Base-by-base conservation (phyloP, 2,888 invertebrate genomes). In the Athalia cordata region DNA sequence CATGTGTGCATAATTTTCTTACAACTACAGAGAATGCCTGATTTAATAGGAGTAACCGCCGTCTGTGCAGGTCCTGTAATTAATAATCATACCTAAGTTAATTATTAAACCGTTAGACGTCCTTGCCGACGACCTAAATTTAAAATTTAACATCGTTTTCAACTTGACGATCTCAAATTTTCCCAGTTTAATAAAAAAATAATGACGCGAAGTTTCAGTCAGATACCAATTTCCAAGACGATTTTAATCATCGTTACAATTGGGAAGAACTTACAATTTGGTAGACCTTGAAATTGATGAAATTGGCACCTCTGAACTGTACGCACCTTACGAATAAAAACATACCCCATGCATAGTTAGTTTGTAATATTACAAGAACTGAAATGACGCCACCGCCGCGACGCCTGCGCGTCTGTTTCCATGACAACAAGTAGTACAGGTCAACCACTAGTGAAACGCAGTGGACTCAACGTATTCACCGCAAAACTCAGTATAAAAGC, bases 361-460 rank as follows among this genome's bases (percentile, higher is more conserved):
- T 29, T 4, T 62, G 8, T 61, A 61, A 7, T n/a, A 11, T 15
- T 61, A 7, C 15, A 7, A 62, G 13, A 62, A 13, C 8, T n/a
- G 8, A 15, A 62, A 29, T 5, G 1, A 5, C 11, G 29, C 62
- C 8, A 55, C 55, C 3, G 4, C 8, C n/a, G 55, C 55, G 13
- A 59, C 83, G 83, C 83, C 72, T 70, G 68, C 81, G 79, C 83
- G 83, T 83, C 29, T 29, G 29, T 29, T 79, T 77, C 83, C 80
- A 81, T 83, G 81, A 78, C 79, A 49, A 82, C 81, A 79, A 81
- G 79, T 78, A 79, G 78, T 79, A 78, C 55, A 50, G 65, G 79
- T 79, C 49, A 67, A 68, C 64, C 81, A 78, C 79, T 76, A 78
- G 80, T 77, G 66, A 76, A 80, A 82, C 79, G 61, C 43, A 77